Evolutionary conservation across 2,113 vertebrate genomes (phyloP).

Genomic region (Cettia cetti): DNA sequence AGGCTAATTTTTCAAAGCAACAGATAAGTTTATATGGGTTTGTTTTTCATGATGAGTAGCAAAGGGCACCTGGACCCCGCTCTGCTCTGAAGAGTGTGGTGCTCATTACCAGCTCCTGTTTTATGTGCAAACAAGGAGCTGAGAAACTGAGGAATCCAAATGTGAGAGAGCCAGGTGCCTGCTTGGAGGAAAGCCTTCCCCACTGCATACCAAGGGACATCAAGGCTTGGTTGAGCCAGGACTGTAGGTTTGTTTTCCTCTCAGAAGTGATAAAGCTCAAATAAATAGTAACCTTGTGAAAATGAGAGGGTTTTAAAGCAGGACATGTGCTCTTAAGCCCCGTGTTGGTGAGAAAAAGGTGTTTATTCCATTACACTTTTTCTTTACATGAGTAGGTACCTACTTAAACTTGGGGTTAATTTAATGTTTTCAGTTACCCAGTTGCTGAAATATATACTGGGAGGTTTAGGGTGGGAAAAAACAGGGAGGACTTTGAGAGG

Average conservation of each 20-base stretch:
- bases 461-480: background rate
- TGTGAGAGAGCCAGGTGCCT: background rate
- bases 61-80: background rate
- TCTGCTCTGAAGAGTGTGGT: background rate
- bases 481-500: background rate
- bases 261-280: background rate
- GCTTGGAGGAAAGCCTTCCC: background rate
- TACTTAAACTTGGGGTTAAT: background rate
- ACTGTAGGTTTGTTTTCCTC: background rate
- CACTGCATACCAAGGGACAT: accelerated
- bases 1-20: background rate
- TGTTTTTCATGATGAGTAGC: background rate
- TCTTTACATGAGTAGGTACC: background rate
- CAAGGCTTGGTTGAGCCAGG: too few species aligned
- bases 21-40: background rate
- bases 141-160: background rate
- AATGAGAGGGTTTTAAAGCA: background rate
- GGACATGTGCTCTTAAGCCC: background rate
- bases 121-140: background rate
- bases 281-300: background rate
- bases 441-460: background rate
- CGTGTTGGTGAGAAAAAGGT: background rate
- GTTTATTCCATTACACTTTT: background rate
- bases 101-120: accelerated
- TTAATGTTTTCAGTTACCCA: background rate